phyloP scores from a whole-genome alignment of 2,888 invertebrate species.

The Lymantria monacha region DNA sequence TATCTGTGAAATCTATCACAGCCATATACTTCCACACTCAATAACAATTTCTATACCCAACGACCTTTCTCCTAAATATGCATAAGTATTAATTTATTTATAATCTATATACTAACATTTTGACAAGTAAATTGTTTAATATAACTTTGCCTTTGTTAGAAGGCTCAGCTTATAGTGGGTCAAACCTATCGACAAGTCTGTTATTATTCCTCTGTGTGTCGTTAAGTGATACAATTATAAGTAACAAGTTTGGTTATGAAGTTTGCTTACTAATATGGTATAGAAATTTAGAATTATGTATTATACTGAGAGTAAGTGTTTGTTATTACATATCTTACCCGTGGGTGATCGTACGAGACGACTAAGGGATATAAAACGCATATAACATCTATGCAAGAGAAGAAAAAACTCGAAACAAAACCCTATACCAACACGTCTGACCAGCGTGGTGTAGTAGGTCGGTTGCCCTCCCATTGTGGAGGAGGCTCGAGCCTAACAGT shows the following conservation, averaged over 20 bases:
- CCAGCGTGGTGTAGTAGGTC: too few relatives aligned
- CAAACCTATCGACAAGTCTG: background rate
- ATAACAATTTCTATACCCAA: too few relatives aligned
- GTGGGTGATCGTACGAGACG: too few relatives aligned
- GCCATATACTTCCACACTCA: too few relatives aligned
- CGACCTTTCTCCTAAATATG: background rate
- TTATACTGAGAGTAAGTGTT: background rate
- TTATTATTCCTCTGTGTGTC: slow-evolving; percentile 25
- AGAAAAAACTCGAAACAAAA: too few relatives aligned
- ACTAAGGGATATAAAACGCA: too few relatives aligned
- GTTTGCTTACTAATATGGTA: slow-evolving; percentile 19
- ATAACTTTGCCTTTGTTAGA: background rate
- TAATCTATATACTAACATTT: background rate
- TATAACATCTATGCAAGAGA: too few relatives aligned
- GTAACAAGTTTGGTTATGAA: slow-evolving; percentile 16
- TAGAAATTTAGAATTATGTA: slow-evolving; percentile 21
- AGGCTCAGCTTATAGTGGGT: background rate
- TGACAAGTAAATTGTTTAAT: background rate
- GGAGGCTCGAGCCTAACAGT: too few relatives aligned
- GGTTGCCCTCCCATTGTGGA: too few relatives aligned
- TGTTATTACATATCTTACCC: too few relatives aligned
- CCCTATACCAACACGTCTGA: too few relatives aligned
- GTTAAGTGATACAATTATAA: slow-evolving; percentile 24
- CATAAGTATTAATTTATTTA: background rate
- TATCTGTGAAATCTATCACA: too few relatives aligned